These are phyloP conservation scores for Grammomys dolichurus DNA, from an alignment of 2,113 vertebrate genomes.

Conservation along the genomic window DNA sequence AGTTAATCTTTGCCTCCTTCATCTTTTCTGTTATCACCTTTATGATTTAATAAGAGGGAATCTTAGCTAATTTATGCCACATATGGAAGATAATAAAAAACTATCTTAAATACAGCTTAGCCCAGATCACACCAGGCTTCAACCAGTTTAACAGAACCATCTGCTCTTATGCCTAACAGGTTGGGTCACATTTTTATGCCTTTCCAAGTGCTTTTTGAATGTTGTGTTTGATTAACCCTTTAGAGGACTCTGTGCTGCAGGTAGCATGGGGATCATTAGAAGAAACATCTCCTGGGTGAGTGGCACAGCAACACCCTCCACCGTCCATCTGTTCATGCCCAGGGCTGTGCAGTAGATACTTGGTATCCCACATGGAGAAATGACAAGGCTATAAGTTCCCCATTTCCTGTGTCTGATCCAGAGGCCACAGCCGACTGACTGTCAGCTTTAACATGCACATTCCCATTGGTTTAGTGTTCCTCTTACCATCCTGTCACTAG, in stretches of 20 bases:
- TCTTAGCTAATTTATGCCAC: conserved; percentile 20
- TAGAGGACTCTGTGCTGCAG: neutral
- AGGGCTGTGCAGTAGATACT: neutral
- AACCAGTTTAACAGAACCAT: neutral
- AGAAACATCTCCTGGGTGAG: neutral
- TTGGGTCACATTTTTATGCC: neutral
- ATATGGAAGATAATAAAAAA: conserved; percentile 6
- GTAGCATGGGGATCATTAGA: neutral
- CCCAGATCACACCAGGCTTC: neutral
- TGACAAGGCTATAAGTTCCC: neutral
- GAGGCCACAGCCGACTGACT: neutral
- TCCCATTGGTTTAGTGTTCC: neutral
- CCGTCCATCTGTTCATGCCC: neutral
- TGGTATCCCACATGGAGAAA: neutral
- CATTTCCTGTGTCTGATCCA: neutral
- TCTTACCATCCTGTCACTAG: neutral
- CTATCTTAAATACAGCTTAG: conserved; percentile 50
- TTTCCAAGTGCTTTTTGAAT: neutral
- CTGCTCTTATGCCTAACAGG: neutral
- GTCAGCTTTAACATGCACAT: neutral
- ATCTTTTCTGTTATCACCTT: neutral
- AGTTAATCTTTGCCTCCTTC: neutral
- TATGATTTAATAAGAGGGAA: neutral
- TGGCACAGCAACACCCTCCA: accelerated
- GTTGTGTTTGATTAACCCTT: neutral